Base-by-base conservation (phyloP, 2,888 invertebrate genomes). In the Gryllus longicercus region DNA sequence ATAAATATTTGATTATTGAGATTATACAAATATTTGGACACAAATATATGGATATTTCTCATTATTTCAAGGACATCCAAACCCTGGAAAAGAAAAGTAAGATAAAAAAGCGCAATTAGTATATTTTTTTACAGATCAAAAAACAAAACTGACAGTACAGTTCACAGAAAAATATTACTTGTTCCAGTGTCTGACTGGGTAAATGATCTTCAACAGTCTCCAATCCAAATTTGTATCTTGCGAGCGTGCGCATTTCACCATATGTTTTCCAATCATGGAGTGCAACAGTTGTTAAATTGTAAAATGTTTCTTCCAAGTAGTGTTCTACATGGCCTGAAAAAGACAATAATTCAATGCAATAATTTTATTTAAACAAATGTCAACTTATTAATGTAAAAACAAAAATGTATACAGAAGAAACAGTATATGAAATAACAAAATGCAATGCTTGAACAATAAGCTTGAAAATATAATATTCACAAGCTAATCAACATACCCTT, bases 181-280 rank as follows among this genome's bases (percentile, higher is more conserved):
- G 98, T 86, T 99, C 98, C 80, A 99, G 89, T 0, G 97, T 97
- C 87, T 99, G 98, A 84, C 96, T 96, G 0, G 99, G 99, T 78
- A 99, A 89, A 87, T 96, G 94, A 85, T 98, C 96, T 85, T 97
- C 95, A n/a, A 96, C 92, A 0, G 96, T 94, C 23, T 91, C 89
- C 51, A 98, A 88, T 81, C 92, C 91, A 84, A 96, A 93, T 86
- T 97, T 96, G 84, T 95, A 92, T 85, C 90, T 90, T 0, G 98
- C 99, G 87, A 99, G 90, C 86, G 95, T 94, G 82, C 97, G 91
- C 99, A 99, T 99, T 88, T 97, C 96, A 23, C 96, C 94, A 86
- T 99, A 99, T 0, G 97, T 97, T 87, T 94, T 95, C 97, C 98
- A 99, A 87, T 99, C 98, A 84, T 99, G 97, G 77, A 98, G 89